phyloP scores from a whole-genome alignment of 2,888 invertebrate genomes.

The Athrips mouffetella region DNA sequence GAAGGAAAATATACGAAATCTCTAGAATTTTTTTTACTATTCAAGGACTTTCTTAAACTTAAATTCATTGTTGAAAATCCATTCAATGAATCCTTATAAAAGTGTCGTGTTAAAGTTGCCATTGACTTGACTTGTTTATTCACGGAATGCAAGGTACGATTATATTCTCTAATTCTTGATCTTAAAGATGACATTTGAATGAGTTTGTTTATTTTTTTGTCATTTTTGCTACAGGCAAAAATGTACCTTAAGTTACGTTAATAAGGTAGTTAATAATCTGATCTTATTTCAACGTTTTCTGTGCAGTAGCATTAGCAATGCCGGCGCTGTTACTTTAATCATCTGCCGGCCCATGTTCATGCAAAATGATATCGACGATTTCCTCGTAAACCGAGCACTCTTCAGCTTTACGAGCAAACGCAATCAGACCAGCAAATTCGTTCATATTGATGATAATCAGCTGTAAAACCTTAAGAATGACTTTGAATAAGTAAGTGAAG shows the following conservation, averaged over 20 bases:
- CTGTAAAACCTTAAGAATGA: too few species aligned
- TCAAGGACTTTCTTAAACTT: too few species aligned
- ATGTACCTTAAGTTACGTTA: too few species aligned
- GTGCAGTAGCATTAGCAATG: not conserved
- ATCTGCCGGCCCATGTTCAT: not conserved
- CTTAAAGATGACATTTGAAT: not conserved
- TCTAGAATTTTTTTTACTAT: too few species aligned
- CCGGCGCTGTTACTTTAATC: not conserved
- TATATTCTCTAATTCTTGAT: not conserved
- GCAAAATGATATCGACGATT: not conserved
- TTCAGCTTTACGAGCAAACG: not conserved
- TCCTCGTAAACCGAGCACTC: not conserved
- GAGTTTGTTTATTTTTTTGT: not conserved
- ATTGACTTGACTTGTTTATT: not conserved
- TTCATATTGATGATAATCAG: not conserved
- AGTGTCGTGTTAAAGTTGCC: conserved; percentile 3
- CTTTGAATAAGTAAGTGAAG: too few species aligned
- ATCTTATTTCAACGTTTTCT: too few species aligned
- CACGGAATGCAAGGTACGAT: not conserved
- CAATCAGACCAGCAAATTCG: not conserved
- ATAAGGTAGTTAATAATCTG: too few species aligned
- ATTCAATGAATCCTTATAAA: too few species aligned
- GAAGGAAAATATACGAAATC: too few species aligned
- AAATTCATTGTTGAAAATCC: too few species aligned
- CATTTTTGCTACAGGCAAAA: too few species aligned